Percentiles rank a stretch among this genome's conserved stretches.
Conservation (phyloP, 2,797 vertebrate genomes). For the Microtus obscurus region DNA sequence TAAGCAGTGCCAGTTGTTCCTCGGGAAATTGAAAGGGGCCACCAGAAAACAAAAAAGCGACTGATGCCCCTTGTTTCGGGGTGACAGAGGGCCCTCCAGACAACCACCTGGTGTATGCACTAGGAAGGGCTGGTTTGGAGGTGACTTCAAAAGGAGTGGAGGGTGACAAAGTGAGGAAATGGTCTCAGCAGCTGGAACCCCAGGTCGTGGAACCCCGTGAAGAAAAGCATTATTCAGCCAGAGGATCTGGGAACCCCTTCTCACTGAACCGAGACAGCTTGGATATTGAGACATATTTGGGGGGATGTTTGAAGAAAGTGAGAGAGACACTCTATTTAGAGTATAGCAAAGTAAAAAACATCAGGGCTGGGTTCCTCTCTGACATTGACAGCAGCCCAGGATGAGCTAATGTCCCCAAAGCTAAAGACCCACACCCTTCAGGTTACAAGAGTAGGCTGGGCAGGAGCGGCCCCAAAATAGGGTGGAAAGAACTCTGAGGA, state of each 20-base stretch:
- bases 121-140: conserved; percentile 71
- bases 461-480: conserved; percentile 19
- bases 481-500: background rate
- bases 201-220: conserved; percentile 35
- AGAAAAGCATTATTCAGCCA: conserved; percentile 28
- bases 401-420: conserved; percentile 31
- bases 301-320: conserved; percentile 18
- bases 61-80: conserved; percentile 50
- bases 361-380: conserved; percentile 50
- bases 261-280: conserved; percentile 18
- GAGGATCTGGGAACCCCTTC: conserved; percentile 2
- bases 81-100: conserved; percentile 58
- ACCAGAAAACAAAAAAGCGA: background rate
- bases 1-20: conserved; percentile 65
- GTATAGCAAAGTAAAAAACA: conserved; percentile 45
- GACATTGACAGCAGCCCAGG: conserved; percentile 61
- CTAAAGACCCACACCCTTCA: conserved; percentile 42
- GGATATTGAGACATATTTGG: conserved; percentile 43
- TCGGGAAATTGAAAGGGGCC: conserved; percentile 68
- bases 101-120: conserved; percentile 64
- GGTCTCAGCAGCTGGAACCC: conserved; percentile 50
- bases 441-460: conserved; percentile 35
- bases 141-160: conserved; percentile 70
- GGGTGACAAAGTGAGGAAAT: conserved; percentile 58
- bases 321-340: conserved; percentile 11